Evolutionary conservation across 2,888 invertebrate genomes (phyloP), one percentile per base, ranked within the genome.

Genomic region (Drosophila pseudotalamancana): DNA sequence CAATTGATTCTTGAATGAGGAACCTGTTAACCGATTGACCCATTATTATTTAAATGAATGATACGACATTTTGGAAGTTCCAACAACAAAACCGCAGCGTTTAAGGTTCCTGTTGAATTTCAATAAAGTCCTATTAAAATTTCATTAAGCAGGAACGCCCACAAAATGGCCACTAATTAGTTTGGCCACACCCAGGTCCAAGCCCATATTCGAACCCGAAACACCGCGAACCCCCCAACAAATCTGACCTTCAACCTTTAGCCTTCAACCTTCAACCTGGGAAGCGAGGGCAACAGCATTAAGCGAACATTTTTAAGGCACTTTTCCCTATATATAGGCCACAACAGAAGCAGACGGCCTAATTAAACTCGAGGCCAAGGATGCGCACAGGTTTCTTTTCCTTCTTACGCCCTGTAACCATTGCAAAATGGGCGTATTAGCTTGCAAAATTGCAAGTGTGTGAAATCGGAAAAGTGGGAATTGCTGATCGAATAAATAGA

Each of bases 151-250:
- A 46, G 55, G 56, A 71, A 71, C 73, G 66, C 78, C 83, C 80
- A 63, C 83, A 72, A 84, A 83, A 77, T 69, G 73, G 53, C 69
- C 80, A 70, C 82, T 83, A 83, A 83, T 84, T 84, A 82, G 84
- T 73, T 73, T 72, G 66, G 56, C 65, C 76, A 71, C 59, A 50
- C 70, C 54, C 59, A 32, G 27, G 6, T 19, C 34, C 42, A 35
- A 16, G 23, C 34, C 31, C 31, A 40, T 37, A 39, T 37, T 23
- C 45, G 16, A 23, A n/a, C n/a, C n/a, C n/a, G n/a, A n/a, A n/a
- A n/a, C n/a, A n/a, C n/a, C n/a, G n/a, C n/a, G n/a, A n/a, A n/a
- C n/a, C 35, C 35, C 39, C 11, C 31, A 25, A 37, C 43, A 8
- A 37, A 50, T 54, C 25, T 80, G 76, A 84, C 84, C 84, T 82